Base-by-base conservation (phyloP, 1,140 invertebrate species). In the Sminthurides bifidus region DNA sequence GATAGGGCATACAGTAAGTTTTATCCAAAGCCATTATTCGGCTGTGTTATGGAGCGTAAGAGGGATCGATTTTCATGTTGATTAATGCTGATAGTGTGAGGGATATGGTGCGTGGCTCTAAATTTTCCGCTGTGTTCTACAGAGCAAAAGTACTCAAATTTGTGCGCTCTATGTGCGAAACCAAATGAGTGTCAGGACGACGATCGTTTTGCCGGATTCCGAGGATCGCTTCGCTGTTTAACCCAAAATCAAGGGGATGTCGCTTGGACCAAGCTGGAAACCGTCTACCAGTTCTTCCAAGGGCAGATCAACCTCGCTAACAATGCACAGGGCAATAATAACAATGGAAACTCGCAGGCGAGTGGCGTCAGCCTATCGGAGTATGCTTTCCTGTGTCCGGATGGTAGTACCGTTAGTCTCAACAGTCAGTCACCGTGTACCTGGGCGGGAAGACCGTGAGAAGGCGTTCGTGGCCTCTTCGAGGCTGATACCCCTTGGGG, bases 241-340 rank as follows among this genome's bases (percentile, higher is more conserved):
- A 78, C 81, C 8, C 79, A 84, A 54, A 81, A 84, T 37, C 78
- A 78, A 1, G 88, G 86, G 1, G 78, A 92, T 54, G 77, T 92
- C 1, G 87, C 87, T 2, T 92, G 87, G 71, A 83, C 86, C 1
- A 86, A 87, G 69, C 79, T 88, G 53, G 81, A 84, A 56, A 86
- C 76, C 52, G 81, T 64, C n/a, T 64, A 64, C 31, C 59, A 58
- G 30, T 64, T 43, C 33, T 64, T 64, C 52, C 37, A 52, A 24
- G 51, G 52, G 4, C 54, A 56, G 38, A 46, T 8, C 17, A 10
- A 27, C 4, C 2, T 19, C 19, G 24, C n/a, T 35, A 41, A 44
- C 6, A 54, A 56, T 37, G 41, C 30, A 14, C 14, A n/a, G 17
- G 12, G 19, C 8, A 38, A n/a, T 29, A 30, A 21, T 17, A 33